These are phyloP conservation scores for Oscarella lobularis DNA, from an alignment of 37 sponge, comb jelly and placozoan genomes.

Conservation along the genomic window DNA sequence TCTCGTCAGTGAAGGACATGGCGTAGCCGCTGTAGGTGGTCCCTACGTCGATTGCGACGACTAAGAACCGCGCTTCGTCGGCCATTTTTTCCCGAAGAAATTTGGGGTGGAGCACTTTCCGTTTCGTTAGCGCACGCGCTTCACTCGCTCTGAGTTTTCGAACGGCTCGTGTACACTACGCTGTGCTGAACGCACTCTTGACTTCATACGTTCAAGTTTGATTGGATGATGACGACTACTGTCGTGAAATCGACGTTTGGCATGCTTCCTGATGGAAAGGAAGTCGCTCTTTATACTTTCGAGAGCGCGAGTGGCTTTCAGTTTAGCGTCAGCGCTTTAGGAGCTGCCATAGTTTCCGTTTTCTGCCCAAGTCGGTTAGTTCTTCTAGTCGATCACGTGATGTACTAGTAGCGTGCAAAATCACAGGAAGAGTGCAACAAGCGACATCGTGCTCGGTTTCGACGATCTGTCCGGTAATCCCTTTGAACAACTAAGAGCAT, in stretches of 20 bases:
- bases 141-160: too few relatives aligned
- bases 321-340: constrained; percentile 10
- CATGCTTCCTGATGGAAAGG: constrained; percentile 10
- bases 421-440: neutral
- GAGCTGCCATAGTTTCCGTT: constrained; percentile 12
- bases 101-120: too few relatives aligned
- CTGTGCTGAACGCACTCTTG: too few relatives aligned
- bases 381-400: neutral
- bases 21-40: too few relatives aligned
- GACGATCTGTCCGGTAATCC: constrained; percentile 12
- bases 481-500: neutral
- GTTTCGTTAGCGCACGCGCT: too few relatives aligned
- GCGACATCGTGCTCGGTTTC: constrained; percentile 17
- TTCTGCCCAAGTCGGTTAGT: neutral
- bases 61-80: too few relatives aligned
- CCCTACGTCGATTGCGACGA: too few relatives aligned
- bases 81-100: too few relatives aligned
- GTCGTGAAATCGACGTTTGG: constrained; percentile 7
- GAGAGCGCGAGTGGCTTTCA: constrained; percentile 5
- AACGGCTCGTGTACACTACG: too few relatives aligned
- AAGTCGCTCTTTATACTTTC: constrained; percentile 8
- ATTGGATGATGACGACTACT: neutral
- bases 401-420: neutral
- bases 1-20: too few relatives aligned
- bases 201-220: neutral